Percentiles rank a stretch among this genome's conserved stretches.
phyloP scores from a whole-genome alignment of 2,888 invertebrate species.

The Parnassius smintheus region DNA sequence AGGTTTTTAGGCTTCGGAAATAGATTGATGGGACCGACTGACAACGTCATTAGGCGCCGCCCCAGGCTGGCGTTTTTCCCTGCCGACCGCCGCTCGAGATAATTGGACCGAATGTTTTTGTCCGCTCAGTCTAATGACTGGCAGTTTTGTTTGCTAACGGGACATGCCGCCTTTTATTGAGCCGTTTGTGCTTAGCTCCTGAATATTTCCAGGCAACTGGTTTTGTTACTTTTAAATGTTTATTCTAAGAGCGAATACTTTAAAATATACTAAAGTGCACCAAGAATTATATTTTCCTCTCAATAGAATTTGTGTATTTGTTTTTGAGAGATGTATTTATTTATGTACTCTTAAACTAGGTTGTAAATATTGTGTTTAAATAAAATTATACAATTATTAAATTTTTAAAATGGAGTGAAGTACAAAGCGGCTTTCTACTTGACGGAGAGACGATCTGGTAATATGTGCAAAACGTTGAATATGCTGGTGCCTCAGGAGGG shows the following conservation, averaged over 20 bases:
- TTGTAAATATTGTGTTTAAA: too few relatives aligned
- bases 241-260: constrained; percentile 27
- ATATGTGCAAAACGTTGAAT: too few relatives aligned
- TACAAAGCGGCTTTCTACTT: too few relatives aligned
- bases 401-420: too few relatives aligned
- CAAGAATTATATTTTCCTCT: background rate
- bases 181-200: constrained; percentile 63
- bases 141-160: constrained; percentile 74
- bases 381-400: too few relatives aligned
- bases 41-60: constrained; percentile 73
- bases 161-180: constrained; percentile 70
- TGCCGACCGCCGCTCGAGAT: constrained; percentile 48
- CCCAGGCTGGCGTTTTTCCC: constrained; percentile 61
- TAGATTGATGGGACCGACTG: constrained; percentile 73
- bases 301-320: too few relatives aligned
- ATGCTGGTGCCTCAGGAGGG: too few relatives aligned
- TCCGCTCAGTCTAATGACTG: constrained; percentile 73
- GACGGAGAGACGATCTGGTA: too few relatives aligned
- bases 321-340: too few relatives aligned
- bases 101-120: constrained; percentile 76
- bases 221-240: constrained; percentile 48
- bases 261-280: constrained; percentile 4
- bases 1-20: constrained; percentile 47
- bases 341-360: too few relatives aligned
- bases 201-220: constrained; percentile 50